Conservation (phyloP, 2,888 invertebrate species). For the Ennomos quercinarius region DNA sequence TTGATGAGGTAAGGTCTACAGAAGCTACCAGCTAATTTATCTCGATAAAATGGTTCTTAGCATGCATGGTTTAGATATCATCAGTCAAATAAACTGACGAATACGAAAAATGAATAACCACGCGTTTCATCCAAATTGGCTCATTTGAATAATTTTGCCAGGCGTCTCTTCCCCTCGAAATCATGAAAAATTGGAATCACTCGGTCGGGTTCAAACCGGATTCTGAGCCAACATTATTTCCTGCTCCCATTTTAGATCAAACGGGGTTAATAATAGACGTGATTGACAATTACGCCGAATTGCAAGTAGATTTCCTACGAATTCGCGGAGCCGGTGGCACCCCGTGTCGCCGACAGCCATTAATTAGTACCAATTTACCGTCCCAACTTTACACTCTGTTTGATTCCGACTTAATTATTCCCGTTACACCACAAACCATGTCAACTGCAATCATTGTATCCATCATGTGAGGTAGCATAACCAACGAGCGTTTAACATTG, state of each 20-base stretch:
- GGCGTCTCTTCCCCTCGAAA: slow-evolving; percentile 36
- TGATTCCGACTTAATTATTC: slow-evolving; percentile 56
- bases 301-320: slow-evolving; percentile 38
- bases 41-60: slow-evolving; percentile 9
- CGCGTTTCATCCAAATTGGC: slow-evolving; percentile 40
- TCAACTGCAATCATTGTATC: slow-evolving; percentile 60
- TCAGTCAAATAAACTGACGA: slow-evolving; percentile 32
- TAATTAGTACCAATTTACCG: slow-evolving; percentile 48
- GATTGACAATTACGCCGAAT: slow-evolving; percentile 38
- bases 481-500: slow-evolving; percentile 28
- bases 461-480: slow-evolving; percentile 44
- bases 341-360: slow-evolving; percentile 26
- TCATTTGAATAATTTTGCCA: slow-evolving; percentile 45
- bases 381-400: slow-evolving; percentile 46
- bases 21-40: no score
- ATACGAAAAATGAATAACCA: slow-evolving; percentile 36
- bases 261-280: slow-evolving; percentile 34
- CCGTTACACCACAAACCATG: slow-evolving; percentile 53
- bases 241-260: slow-evolving; percentile 34
- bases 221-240: slow-evolving; percentile 38
- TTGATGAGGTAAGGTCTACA: no score
- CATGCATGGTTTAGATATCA: slow-evolving; percentile 22
- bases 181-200: slow-evolving; percentile 40
- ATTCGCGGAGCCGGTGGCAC: slow-evolving; percentile 11
- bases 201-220: slow-evolving; percentile 32